Base-by-base conservation (phyloP, 2,888 invertebrate genomes). In the Yponomeuta sedellus region DNA sequence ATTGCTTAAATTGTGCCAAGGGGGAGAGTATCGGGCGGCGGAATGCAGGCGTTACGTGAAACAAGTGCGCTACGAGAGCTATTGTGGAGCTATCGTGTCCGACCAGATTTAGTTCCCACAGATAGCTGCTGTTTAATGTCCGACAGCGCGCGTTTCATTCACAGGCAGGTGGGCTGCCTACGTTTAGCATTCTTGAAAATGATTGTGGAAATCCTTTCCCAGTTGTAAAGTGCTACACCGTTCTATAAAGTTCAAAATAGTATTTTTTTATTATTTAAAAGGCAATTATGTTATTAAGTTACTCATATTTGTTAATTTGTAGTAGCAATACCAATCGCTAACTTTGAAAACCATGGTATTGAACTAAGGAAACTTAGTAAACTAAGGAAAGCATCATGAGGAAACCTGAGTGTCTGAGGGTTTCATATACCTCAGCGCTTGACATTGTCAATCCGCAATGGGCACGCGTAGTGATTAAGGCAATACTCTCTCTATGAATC, bases 1-100 rank as follows among this genome's bases (percentile, higher is more conserved):
- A 64, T 66, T 67, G 65, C 44, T 58, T 69, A 69, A 72, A 73
- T 69, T 71, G 69, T 71, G 69, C 68, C 70, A 68, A 70, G 72
- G 72, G n/a, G 68, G 64, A 68, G 68, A 69, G 71, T 70, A 70
- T 76, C 71, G 74, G 75, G 75, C 73, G 74, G 77, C 77, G 72
- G 81, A 77, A 76, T 72, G 77, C 79, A 81, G 78, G 77, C 82
- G 83, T 77, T 80, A 83, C 83, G 80, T 84, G 81, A 82, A 84
- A 84, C 80, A 81, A 84, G 80, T 80, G 82, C 75, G 78, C 78
- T 77, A 75, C 72, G 71, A 75, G 77, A 78, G 77, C 80, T 77
- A 82, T 80, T 81, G 81, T 78, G 73, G 71, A 75, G 77, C 81
- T 79, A 79, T 81, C 77, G 74, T 77, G 76, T 75, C 74, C 75